Evolutionary conservation across 2,888 invertebrate genomes (phyloP).

Genomic region (Urechis unicinctus): DNA sequence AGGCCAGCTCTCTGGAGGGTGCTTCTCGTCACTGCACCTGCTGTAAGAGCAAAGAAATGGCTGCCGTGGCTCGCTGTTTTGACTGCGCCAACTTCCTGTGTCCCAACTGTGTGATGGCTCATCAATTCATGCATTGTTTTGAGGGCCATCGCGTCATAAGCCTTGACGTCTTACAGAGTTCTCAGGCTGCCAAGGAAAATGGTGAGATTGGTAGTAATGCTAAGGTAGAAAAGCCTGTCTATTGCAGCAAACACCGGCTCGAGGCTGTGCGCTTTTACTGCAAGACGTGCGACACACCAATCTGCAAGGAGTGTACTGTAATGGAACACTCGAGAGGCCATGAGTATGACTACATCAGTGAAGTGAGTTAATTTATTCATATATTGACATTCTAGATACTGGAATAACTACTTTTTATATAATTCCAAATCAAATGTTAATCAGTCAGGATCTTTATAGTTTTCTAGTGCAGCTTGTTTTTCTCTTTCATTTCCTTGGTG

Average conservation of each 20-base stretch:
- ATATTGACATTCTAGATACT: too few relatives aligned
- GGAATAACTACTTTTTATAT: too few relatives aligned
- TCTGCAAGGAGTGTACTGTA: conserved; percentile 91
- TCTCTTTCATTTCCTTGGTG: too few relatives aligned
- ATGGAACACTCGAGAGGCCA: conserved; percentile 58
- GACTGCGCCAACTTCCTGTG: conserved; percentile 95
- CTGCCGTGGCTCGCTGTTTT: conserved; percentile 91
- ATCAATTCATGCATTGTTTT: conserved; percentile 98
- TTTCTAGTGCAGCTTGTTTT: too few relatives aligned
- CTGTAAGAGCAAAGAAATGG: conserved; percentile 89
- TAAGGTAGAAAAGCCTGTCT: conserved; percentile 53
- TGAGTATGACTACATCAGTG: conserved; percentile 38
- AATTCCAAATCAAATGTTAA: too few relatives aligned
- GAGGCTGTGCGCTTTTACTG: conserved; percentile 91
- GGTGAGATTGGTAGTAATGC: too few relatives aligned
- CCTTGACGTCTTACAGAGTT: conserved; percentile 56
- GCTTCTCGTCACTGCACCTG: conserved; percentile 69
- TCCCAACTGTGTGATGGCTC: conserved; percentile 95
- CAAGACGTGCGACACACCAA: conserved; percentile 82
- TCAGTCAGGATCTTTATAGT: too few relatives aligned
- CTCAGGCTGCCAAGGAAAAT: conserved; percentile 54
- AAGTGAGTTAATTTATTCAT: too few relatives aligned
- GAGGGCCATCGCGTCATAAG: conserved; percentile 81
- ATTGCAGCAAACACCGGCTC: conserved; percentile 81
- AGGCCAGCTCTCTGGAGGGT: conserved; percentile 42